Base-by-base conservation (phyloP, 2,797 vertebrate species). In the Crypturellus tataupa region DNA sequence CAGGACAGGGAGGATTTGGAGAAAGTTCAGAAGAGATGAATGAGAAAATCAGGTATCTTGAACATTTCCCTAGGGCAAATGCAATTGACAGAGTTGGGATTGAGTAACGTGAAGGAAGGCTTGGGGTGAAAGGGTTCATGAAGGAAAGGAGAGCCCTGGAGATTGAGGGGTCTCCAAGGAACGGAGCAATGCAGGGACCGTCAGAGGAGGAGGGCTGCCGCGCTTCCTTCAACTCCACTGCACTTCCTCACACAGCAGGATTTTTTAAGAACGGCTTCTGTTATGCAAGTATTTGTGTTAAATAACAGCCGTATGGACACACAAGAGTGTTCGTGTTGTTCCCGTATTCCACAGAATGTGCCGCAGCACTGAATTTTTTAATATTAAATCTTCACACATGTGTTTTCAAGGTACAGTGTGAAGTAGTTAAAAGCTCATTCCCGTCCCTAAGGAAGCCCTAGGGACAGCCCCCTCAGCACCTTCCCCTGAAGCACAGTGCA, bases 261-360 rank as follows among this genome's bases (percentile, higher is more conserved):
- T 13, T 62, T 20, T 3, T 13, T 70, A 15, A 56, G 24, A 79
- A 11, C 4, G 49, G 2, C 0, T 55, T 39, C 53, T 69, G 6
- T 53, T 85, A 77, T 4, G n/a, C 14, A 76, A 44, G 27, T 18
- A 35, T 60, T 64, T 53, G 10, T 25, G 46, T 4, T 35, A 90
- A 42, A 8, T 6, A 71, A 29, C 20, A 55, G 59, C 6, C 19
- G 47, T 5, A 55, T 6, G 16, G 49, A 47, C 31, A 10, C 31
- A 49, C 23, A 5, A 62, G 46, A 87, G 11, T 35, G 11, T 10
- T 14, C 0, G 17, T 42, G 0, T n/a, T 44, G 17, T 23, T 78
- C 73, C 33, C 13, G 8, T 39, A 63, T 75, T 51, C 35, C 13
- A 12, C 10, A 78, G 89, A 73, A 55, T 7, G 3, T 62, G 19